A percentile compares a stretch with the other conserved stretches of the same genome.
Conservation (phyloP, 2,888 invertebrate genomes). For the Polydrusus pterygomalis region DNA sequence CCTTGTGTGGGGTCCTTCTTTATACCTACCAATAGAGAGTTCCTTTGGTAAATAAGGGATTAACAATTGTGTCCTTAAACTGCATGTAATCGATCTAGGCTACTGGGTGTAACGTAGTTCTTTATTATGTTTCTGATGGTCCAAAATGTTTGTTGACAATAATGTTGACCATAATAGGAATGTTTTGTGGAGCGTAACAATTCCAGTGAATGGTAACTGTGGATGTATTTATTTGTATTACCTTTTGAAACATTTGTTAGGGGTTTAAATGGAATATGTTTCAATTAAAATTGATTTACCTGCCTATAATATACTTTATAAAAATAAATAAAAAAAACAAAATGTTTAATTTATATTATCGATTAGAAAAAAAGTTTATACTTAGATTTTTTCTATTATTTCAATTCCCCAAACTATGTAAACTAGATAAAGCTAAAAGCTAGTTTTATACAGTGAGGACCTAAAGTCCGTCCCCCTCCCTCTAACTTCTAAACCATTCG, state of each 20-base stretch:
- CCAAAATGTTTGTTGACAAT: slow-evolving; percentile 39
- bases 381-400: too few relatives aligned
- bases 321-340: too few relatives aligned
- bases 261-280: background rate
- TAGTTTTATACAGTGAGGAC: too few relatives aligned
- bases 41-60: slow-evolving; percentile 64
- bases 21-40: slow-evolving; percentile 68
- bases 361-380: too few relatives aligned
- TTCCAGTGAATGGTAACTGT: slow-evolving; percentile 11
- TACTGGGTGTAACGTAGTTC: slow-evolving; percentile 28
- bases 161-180: slow-evolving; percentile 42
- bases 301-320: background rate
- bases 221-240: slow-evolving; percentile 19
- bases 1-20: slow-evolving; percentile 61
- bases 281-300: too few relatives aligned
- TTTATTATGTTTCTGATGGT: slow-evolving; percentile 34
- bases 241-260: slow-evolving; percentile 37
- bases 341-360: too few relatives aligned
- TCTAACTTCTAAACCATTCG: too few relatives aligned
- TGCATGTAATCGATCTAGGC: slow-evolving; percentile 22
- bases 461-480: too few relatives aligned
- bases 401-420: too few relatives aligned
- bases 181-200: slow-evolving; percentile 25
- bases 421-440: too few relatives aligned
- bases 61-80: slow-evolving; percentile 71